Base-by-base conservation (phyloP, 2,113 vertebrate species). In the Gallinago undulata region DNA sequence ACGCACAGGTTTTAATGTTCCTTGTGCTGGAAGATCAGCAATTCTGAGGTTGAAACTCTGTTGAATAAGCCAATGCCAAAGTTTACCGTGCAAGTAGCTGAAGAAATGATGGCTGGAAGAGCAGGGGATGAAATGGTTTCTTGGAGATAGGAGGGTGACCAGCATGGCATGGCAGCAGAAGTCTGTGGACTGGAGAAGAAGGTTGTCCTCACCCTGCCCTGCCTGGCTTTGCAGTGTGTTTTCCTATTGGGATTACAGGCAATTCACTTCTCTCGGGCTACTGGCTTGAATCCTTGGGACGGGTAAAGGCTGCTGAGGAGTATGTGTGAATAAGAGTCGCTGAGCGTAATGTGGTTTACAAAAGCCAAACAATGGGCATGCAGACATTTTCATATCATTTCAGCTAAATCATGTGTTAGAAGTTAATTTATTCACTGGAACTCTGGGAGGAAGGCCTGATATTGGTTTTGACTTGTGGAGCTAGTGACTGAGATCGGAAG, bases 231-330 rank as follows among this genome's bases (percentile, higher is more conserved):
- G 24, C 6, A 18, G 31, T 10, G 8, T 21, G 4, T 63, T 84
- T 68, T 67, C 37, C 47, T 57, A 1, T 13, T 70, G 18, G 0
- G 1, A 43, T 35, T 4, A 0, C 25, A 16, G 41, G 10, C 0
- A 43, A 43, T 74, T 55, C 31, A 15, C 8, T 80, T 50, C 75
- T 50, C 56, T 35, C 60, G 55, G 24, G 27, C 53, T 66, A 19
- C 27, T 53, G 57, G 25, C 45, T 47, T 45, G 37, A 39, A n/a
- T 70, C 27, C 41, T 74, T 11, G 1, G 16, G 23, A 35, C 0
- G 1, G 55, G 11, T 39, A 33, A 15, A 74, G 60, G 51, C 56
- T 77, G 31, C 28, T 0, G 9, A 70, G 59, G 43, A 35, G 37
- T 18, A 13, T 2, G 1, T 62, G 14, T 35, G 43, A 43, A 9